Percentiles rank a stretch among this genome's conserved stretches.
phyloP scores from a whole-genome alignment of 2,888 invertebrate species.

The Bursaphelenchus okinawaensis region DNA sequence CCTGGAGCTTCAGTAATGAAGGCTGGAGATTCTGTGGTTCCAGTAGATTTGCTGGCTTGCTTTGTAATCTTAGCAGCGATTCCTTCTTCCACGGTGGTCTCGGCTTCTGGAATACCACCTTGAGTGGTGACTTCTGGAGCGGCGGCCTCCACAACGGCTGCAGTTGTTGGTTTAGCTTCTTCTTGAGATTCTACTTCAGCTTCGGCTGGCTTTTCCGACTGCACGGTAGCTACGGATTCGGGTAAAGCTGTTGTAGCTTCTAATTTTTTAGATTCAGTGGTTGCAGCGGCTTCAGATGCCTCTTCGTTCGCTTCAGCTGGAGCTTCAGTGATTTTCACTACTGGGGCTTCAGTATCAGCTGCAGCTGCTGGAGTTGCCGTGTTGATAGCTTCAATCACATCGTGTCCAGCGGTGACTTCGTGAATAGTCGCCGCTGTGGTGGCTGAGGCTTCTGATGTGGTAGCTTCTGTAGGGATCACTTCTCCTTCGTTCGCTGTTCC shows the following conservation, averaged over 20 bases:
- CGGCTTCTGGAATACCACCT: neutral
- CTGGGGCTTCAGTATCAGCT: neutral
- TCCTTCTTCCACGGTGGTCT: neutral
- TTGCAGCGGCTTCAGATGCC: too few relatives aligned
- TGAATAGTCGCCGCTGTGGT: too few relatives aligned
- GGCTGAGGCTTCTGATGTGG: too few relatives aligned
- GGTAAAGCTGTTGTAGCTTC: neutral
- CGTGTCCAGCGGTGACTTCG: too few relatives aligned
- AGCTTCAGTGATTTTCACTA: neutral
- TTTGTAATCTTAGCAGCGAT: neutral
- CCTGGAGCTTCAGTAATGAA: neutral
- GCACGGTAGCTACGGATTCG: too few relatives aligned
- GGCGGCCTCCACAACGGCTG: too few relatives aligned
- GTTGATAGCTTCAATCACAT: too few relatives aligned
- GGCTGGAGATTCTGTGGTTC: neutral
- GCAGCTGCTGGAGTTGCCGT: too few relatives aligned
- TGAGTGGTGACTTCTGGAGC: neutral
- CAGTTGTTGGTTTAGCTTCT: neutral
- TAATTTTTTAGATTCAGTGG: too few relatives aligned
- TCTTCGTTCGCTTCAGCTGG: neutral
- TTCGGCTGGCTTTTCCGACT: neutral
- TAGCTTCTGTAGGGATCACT: too few relatives aligned
- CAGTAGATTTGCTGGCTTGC: neutral
- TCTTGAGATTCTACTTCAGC: neutral
- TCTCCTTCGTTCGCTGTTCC: too few relatives aligned